Evolutionary conservation across 1,140 invertebrate species (phyloP), one percentile per base, ranked within the genome.

Genomic region (Heliconius hermathena): DNA sequence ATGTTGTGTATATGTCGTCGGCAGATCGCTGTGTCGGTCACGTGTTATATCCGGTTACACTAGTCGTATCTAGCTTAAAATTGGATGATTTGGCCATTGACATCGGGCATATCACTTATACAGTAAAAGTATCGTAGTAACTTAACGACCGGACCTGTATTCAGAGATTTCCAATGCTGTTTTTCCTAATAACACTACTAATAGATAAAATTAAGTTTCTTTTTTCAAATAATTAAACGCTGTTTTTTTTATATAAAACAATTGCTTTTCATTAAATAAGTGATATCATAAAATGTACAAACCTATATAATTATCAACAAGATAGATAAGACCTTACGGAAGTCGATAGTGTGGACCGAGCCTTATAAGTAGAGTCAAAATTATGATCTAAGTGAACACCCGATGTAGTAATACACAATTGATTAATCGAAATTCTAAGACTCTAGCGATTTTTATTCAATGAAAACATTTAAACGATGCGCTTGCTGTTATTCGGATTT

Each of bases 361-460:
- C 60, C 60, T 66, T 66, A 76, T 77, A 38, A 79, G 71, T 79
- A 76, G 73, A 83, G 84, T 85, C 84, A 85, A 82, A 85, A 85
- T 83, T 85, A 85, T 83, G 84, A 82, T 83, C 84, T 81, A 77
- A 82, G 84, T 85, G 82, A 85, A 81, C 74, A 81, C 77, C 72
- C 71, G 78, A 76, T 80, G 74, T 76, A 60, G 57, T 76, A 60
- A 29, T 71, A 79, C 33, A 72, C 33, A 76, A 38, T 71, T 57
- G 74, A 75, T 76, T 54, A 72, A 75, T 72, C 33, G 75, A 46
- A 74, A 76, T 49, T 71, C 74, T 80, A 80, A 66, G 73, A 72
- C 36, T 76, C 78, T 80, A 80, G 74, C 79, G 74, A 76, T 38
- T 80, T 46, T 80, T 76, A 72, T 38, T 66, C 13, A 66, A 66